A percentile compares a stretch with the other conserved stretches of the same genome.
phyloP scores from a whole-genome alignment of 2,113 vertebrate genomes.

The Cyanoderma ruficeps region DNA sequence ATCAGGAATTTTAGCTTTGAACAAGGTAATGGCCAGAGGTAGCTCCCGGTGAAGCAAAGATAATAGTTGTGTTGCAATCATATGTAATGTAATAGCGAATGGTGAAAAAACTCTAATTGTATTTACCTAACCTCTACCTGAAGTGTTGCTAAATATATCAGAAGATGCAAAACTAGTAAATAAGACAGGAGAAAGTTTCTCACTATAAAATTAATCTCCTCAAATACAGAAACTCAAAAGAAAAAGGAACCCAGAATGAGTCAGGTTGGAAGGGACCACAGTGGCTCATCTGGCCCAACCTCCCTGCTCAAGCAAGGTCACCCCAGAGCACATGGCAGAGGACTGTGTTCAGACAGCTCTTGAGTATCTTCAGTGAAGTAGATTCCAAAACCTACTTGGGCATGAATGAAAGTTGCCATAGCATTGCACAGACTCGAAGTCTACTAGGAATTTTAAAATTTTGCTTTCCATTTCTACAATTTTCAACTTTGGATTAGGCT shows the following conservation, averaged over 20 bases:
- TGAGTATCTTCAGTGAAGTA: not conserved
- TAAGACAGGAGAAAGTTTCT: not conserved
- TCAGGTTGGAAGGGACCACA: not conserved
- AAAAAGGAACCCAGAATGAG: not conserved
- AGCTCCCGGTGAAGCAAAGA: not conserved
- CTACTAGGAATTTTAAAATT: not conserved
- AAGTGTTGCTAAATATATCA: not conserved
- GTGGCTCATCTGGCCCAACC: not conserved
- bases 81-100: constrained; percentile 3
- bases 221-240: not conserved
- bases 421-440: not conserved
- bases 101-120: not conserved
- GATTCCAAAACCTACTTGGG: not conserved
- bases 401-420: not conserved
- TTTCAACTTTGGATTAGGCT: not conserved
- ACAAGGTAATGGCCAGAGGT: not conserved
- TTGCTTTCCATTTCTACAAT: not conserved
- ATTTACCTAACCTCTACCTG: not conserved
- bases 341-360: not conserved
- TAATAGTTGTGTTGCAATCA: not conserved
- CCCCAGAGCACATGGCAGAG: not conserved
- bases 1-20: not conserved
- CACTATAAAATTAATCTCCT: not conserved
- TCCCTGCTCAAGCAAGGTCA: not conserved
- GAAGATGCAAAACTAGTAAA: not conserved